Evolutionary conservation across 2,888 invertebrate genomes (phyloP).

Genomic region (Erpobdella octoculata): DNA sequence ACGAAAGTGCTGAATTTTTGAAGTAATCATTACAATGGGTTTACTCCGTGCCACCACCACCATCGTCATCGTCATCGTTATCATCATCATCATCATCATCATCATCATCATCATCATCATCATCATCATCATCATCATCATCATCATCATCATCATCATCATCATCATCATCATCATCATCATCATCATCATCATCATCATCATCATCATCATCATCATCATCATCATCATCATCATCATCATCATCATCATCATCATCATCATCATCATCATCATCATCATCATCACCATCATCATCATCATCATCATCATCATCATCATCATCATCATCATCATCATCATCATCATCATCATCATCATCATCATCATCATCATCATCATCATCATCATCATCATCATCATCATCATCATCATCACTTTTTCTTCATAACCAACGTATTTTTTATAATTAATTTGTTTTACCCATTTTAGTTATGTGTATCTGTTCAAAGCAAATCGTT

Average conservation of each 20-base stretch:
- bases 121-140: slow-evolving; percentile 8
- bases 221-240: slow-evolving; percentile 6
- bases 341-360: slow-evolving; percentile 4
- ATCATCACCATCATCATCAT: background rate
- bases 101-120: slow-evolving; percentile 8
- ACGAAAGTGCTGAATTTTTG: too few relatives aligned
- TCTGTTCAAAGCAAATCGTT: too few relatives aligned
- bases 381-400: slow-evolving; percentile 12
- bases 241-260: slow-evolving; percentile 15
- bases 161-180: background rate
- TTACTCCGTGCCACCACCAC: too few relatives aligned
- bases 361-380: slow-evolving; percentile 9
- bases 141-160: background rate
- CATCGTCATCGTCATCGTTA: background rate
- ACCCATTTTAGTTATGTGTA: too few relatives aligned
- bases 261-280: background rate
- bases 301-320: slow-evolving; percentile 15
- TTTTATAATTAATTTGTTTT: too few relatives aligned
- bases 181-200: too few relatives aligned
- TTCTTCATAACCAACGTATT: background rate
- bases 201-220: background rate
- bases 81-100: slow-evolving; percentile 1
- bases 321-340: background rate
- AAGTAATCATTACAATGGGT: too few relatives aligned
- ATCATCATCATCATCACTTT: background rate